Evolutionary conservation across 2,113 vertebrate species (phyloP), one percentile per base, ranked within the genome.

Genomic region (Mormyrus iriodes): DNA sequence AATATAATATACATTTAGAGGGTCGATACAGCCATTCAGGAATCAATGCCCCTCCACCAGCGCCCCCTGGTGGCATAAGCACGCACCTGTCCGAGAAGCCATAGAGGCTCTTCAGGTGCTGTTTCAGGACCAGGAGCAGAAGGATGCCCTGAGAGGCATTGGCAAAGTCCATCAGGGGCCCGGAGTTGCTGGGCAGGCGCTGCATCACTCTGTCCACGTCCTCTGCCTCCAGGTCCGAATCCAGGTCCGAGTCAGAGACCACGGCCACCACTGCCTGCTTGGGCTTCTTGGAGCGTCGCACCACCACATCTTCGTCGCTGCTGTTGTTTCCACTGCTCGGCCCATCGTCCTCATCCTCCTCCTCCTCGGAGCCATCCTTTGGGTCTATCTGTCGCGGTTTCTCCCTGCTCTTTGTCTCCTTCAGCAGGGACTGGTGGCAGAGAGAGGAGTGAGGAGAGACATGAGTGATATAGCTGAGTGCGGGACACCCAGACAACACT

Each of bases 101-200:
- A 92, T 98, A 99, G 3, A 98, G 97, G 94, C 98, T 99, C 95
- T 99, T 99, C 76, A 99, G 95, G 96, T 99, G 98, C 92, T 99
- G 98, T 92, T 99, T 99, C 91, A 99, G 96, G 95, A 99, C 98
- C 89, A 99, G 88, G 88, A 99, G 96, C 91, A 99, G 93, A 90
- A 99, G 95, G 94, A 99, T 99, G 93, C 98, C 98, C 94, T 99
- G 98, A 92, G 98, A 99, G 44, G 99, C 97, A 76, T 98, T 99
- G 49, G 98, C 97, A 94, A 99, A 99, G 92, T 99, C 98, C 94
- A 99, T 95, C 92, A 99, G 96, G 90, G 97, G 97, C 58, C 95
- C 93, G 90, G 98, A 96, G 95, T 97, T 98, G 86, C 97, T 97
- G 24, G 98, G 98, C 53, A 99, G 95, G 90, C 97, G 97, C 89